Base-by-base conservation (phyloP, 2,888 invertebrate species). In the Ophioninae sp. region DNA sequence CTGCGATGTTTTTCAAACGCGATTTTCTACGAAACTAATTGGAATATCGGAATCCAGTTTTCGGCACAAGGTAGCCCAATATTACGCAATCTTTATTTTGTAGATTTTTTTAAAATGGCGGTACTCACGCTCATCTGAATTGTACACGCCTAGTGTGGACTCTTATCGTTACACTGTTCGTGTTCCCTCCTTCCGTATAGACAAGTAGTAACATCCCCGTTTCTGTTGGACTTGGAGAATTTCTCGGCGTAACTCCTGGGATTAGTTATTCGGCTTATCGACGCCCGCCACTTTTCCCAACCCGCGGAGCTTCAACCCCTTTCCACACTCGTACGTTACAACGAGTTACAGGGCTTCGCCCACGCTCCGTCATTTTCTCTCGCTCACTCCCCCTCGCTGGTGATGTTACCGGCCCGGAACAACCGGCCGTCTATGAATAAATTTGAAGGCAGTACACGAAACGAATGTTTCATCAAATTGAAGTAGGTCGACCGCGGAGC, bases 241-340 rank as follows among this genome's bases (percentile, higher is more conserved):
- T 74, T 64, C 74, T 72, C 70, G 70, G 57, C 78, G 67, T 81
- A 84, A 84, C 84, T 84, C 78, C 21, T 61, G 84, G 81, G 79
- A 81, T 84, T 84, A 81, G 84, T 84, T 81, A 84, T 84, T 84
- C 75, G 81, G 81, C 84, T 84, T 84, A 84, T 84, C 84, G 84
- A 84, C 84, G 77, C 81, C 79, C 79, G 70, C 84, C 67, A 84
- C 84, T 84, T 84, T 84, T 79, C 74, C 80, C 74, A 70, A 56
- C 61, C 30, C 64, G 62, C 68, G 59, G 50, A 68, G 69, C 65
- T 65, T 69, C 78, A 70, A 57, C 80, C 74, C 61, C 67, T 56
- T 41, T 70, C 50, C 69, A 17, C 57, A 61, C 82, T 74, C n/a
- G 72, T 81, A 23, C 67, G 70, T 56, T 79, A 57, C 72, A 78